These are phyloP conservation scores for Eupithecia dodoneata DNA, from an alignment of 2,888 invertebrate genomes.

Conservation along the genomic window DNA sequence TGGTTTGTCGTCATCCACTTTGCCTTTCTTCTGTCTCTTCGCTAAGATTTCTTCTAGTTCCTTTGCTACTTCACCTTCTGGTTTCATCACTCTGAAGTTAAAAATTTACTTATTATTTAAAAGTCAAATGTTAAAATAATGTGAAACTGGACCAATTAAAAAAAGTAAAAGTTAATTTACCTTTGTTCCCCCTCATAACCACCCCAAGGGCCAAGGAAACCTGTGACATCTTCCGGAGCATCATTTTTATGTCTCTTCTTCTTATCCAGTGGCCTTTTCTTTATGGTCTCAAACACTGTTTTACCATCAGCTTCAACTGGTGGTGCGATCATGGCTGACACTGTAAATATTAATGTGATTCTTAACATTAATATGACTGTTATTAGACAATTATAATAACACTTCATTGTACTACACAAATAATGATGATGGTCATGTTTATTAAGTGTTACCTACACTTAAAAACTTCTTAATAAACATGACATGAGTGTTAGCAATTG, in stretches of 20 bases:
- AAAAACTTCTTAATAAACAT: no score
- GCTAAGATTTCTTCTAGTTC: slow-evolving; percentile 97
- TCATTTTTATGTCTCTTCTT: slow-evolving; percentile 95
- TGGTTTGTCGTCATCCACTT: slow-evolving; percentile 95
- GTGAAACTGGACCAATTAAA: no score
- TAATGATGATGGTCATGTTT: no score
- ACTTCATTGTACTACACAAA: no score
- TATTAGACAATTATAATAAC: no score
- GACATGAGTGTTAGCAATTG: no score
- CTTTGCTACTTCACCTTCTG: slow-evolving; percentile 96
- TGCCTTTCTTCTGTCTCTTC: slow-evolving; percentile 94
- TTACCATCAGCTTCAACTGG: slow-evolving; percentile 91
- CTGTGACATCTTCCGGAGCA: slow-evolving; percentile 95
- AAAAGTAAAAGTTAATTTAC: slow-evolving; percentile 54
- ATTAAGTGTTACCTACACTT: no score
- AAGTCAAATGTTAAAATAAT: no score
- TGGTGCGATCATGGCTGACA: slow-evolving; percentile 85
- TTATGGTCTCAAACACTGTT: slow-evolving; percentile 95
- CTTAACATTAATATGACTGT: no score
- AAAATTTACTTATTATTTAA: no score
- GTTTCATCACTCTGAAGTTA: slow-evolving; percentile 88
- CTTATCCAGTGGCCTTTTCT: slow-evolving; percentile 88
- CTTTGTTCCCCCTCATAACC: slow-evolving; percentile 94
- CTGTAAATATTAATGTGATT: slow-evolving; percentile 47
- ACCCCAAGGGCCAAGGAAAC: slow-evolving; percentile 99